A percentile compares a stretch with the other conserved stretches of the same genome.
phyloP scores from a whole-genome alignment of 1,140 invertebrate species.

The Drosophila ogumai region DNA sequence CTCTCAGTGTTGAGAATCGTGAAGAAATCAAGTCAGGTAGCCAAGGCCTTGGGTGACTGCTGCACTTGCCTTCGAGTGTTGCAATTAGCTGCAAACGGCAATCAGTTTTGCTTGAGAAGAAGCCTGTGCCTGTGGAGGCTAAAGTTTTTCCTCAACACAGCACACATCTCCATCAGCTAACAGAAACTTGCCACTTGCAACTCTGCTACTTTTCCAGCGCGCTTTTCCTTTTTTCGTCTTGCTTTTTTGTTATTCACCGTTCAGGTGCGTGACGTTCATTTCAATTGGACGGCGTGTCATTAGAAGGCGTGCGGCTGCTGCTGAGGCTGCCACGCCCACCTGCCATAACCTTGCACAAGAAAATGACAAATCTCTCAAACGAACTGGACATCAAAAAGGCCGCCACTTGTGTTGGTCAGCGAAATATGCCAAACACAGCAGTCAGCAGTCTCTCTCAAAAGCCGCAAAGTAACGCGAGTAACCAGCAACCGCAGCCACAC shows the following conservation, averaged over 20 bases:
- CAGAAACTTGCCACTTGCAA: conserved; percentile 12
- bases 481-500: conserved; percentile 22
- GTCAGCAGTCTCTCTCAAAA: conserved; percentile 8
- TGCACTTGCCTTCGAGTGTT: conserved; percentile 59
- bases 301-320: conserved; percentile 30
- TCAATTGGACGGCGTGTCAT: conserved; percentile 60
- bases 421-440: conserved; percentile 36
- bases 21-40: conserved; percentile 59
- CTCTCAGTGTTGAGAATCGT: conserved; percentile 18
- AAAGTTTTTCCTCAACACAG: conserved; percentile 35
- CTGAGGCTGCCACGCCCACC: conserved; percentile 31
- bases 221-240: conserved; percentile 35
- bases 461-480: conserved; percentile 10
- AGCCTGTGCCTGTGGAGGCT: conserved; percentile 41
- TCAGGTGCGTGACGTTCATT: conserved; percentile 62
- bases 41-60: conserved; percentile 35
- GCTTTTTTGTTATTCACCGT: conserved; percentile 29
- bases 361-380: conserved; percentile 58
- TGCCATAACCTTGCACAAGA: conserved; percentile 41
- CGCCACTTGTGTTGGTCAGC: conserved; percentile 29
- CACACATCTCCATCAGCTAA: conserved; percentile 46
- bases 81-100: conserved; percentile 65
- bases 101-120: conserved; percentile 59
- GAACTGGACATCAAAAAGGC: conserved; percentile 59
- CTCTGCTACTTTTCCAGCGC: conserved; percentile 44